A percentile compares a stretch with the other conserved stretches of the same genome.
Conservation (phyloP, 1,140 invertebrate genomes). For the Ladona fulva region DNA sequence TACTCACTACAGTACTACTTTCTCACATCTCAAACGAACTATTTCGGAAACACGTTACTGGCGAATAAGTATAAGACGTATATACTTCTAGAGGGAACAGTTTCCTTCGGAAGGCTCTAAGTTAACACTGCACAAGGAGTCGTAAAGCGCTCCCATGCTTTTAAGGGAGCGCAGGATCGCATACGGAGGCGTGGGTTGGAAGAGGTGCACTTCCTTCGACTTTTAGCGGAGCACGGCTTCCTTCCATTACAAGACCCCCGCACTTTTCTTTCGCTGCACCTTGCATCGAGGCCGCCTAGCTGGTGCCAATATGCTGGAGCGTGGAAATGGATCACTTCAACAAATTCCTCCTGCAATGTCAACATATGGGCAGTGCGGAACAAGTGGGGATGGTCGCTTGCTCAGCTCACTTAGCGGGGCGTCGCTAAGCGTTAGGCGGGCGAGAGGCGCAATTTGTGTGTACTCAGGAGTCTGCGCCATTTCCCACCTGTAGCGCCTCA, state of each 20-base stretch:
- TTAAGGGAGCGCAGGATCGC: no score
- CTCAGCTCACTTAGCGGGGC: not conserved
- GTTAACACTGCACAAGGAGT: no score
- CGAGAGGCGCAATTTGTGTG: not conserved
- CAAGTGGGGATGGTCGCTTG: not conserved
- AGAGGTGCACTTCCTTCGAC: no score
- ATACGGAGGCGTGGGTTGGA: no score
- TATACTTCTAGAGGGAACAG: no score
- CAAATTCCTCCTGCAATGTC: not conserved
- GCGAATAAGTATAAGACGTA: no score
- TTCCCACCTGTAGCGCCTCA: not conserved
- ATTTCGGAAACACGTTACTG: no score
- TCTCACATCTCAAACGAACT: no score
- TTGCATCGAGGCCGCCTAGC: not conserved
- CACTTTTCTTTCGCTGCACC: not conserved
- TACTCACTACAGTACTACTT: no score
- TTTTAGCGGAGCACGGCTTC: no score
- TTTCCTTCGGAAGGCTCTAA: no score
- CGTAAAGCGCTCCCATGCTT: no score
- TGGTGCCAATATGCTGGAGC: not conserved
- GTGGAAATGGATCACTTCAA: conserved; percentile 6
- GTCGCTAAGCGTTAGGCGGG: not conserved
- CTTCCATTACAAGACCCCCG: not conserved
- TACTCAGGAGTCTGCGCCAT: not conserved
- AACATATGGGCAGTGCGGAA: not conserved